These are phyloP conservation scores for Tetragonisca angustula DNA, from an alignment of 2,888 invertebrate species.

Conservation along the genomic window DNA sequence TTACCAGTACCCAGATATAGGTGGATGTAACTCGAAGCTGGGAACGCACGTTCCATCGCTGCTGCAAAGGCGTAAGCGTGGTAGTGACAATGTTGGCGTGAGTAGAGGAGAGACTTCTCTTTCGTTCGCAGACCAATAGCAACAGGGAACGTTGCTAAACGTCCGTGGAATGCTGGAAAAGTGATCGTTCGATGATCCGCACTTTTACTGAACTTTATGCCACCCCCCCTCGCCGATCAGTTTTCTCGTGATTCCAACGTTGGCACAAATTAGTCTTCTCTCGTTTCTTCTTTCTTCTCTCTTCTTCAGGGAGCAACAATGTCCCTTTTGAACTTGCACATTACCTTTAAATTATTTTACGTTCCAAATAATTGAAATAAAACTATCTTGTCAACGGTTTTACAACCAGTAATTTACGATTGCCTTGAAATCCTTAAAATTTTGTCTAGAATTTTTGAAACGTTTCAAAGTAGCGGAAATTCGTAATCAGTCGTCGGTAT, in stretches of 20 bases:
- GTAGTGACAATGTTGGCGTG: constrained; percentile 57
- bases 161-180: constrained; percentile 73
- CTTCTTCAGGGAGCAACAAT: too few relatives aligned
- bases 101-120: constrained; percentile 59
- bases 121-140: constrained; percentile 39
- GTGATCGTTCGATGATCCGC: constrained; percentile 61
- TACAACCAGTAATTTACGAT: too few relatives aligned
- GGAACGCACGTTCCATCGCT: constrained; percentile 32
- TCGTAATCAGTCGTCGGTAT: neutral
- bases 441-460: too few relatives aligned
- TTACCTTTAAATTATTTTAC: neutral
- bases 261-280: neutral
- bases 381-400: too few relatives aligned
- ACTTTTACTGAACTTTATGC: constrained; percentile 37
- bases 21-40: constrained; percentile 41
- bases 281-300: too few relatives aligned
- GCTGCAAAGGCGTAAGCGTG: constrained; percentile 56
- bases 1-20: constrained; percentile 21
- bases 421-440: too few relatives aligned
- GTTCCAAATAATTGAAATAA: too few relatives aligned
- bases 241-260: neutral
- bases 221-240: neutral
- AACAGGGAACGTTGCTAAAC: constrained; percentile 71
- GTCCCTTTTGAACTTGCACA: neutral
- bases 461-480: too few relatives aligned